These are phyloP conservation scores for Belgica antarctica DNA, from an alignment of 2,888 invertebrate species.

Conservation along the genomic window DNA sequence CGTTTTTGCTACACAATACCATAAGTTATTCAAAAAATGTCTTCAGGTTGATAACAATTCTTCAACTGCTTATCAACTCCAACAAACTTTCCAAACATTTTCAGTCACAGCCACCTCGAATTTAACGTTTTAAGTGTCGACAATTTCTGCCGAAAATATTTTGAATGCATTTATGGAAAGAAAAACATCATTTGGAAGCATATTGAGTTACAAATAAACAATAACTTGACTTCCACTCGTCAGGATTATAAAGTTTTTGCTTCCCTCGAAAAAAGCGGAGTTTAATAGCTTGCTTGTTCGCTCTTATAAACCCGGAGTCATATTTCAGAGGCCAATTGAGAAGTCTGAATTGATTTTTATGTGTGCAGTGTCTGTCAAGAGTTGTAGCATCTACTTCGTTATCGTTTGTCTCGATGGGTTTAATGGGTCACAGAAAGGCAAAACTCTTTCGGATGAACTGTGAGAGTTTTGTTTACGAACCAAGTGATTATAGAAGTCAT, in stretches of 20 bases:
- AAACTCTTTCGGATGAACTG: slow-evolving; percentile 17
- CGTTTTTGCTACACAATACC: no score
- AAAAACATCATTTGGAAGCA: background rate
- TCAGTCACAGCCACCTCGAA: no score
- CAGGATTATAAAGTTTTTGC: slow-evolving; percentile 20
- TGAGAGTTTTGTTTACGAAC: slow-evolving; percentile 35
- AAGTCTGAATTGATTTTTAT: slow-evolving; percentile 35
- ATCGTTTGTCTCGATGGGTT: slow-evolving; percentile 30
- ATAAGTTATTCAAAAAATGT: no score
- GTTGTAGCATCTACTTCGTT: background rate
- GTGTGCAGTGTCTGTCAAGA: slow-evolving; percentile 31
- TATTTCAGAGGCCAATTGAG: slow-evolving; percentile 41
- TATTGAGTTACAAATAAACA: slow-evolving; percentile 34
- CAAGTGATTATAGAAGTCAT: slow-evolving; percentile 21
- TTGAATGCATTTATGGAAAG: background rate
- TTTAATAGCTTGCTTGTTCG: slow-evolving; percentile 13
- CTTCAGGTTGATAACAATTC: no score
- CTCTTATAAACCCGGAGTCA: slow-evolving; percentile 32
- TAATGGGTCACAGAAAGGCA: no score
- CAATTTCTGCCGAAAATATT: background rate
- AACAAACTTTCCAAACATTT: no score
- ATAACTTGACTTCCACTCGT: slow-evolving; percentile 38
- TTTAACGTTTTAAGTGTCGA: no score
- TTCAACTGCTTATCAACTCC: no score
- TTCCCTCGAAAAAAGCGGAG: background rate